phyloP scores from a whole-genome alignment of 2,797 vertebrate species.

The Propithecus perrieri region DNA sequence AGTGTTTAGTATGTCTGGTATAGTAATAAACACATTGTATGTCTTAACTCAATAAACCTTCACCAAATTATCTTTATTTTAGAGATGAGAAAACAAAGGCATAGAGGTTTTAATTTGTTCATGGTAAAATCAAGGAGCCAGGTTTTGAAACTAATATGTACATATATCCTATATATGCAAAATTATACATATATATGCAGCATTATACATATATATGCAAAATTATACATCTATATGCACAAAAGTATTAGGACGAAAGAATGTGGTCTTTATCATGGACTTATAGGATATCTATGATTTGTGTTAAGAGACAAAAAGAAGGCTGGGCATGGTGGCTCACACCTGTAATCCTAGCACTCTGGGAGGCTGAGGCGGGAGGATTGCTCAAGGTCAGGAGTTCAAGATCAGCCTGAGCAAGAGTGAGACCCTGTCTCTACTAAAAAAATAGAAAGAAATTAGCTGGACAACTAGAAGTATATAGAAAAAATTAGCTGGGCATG shows the following conservation, averaged over 20 bases:
- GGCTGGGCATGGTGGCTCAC: too few relatives aligned
- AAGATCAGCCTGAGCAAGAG: too few relatives aligned
- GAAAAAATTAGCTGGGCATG: too few relatives aligned
- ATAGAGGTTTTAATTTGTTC: not conserved
- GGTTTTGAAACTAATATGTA: not conserved
- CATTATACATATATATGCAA: not conserved
- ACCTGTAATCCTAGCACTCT: too few relatives aligned
- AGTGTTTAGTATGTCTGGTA: not conserved
- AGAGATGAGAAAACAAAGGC: not conserved
- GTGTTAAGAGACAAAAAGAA: not conserved
- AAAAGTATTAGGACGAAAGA: not conserved
- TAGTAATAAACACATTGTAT: not conserved
- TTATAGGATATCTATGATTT: not conserved
- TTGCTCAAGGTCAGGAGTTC: too few relatives aligned
- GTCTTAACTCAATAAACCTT: not conserved
- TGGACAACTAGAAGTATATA: too few relatives aligned
- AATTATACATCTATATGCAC: not conserved
- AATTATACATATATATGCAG: not conserved
- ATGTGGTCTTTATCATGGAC: not conserved
- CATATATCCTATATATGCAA: not conserved
- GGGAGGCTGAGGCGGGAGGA: too few relatives aligned
- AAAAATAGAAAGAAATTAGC: too few relatives aligned
- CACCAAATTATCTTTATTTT: conserved; percentile 26
- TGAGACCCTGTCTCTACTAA: too few relatives aligned
- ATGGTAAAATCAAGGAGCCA: not conserved